Evolutionary conservation across 1,140 invertebrate genomes (phyloP).

Genomic region (Drosophila obscura): DNA sequence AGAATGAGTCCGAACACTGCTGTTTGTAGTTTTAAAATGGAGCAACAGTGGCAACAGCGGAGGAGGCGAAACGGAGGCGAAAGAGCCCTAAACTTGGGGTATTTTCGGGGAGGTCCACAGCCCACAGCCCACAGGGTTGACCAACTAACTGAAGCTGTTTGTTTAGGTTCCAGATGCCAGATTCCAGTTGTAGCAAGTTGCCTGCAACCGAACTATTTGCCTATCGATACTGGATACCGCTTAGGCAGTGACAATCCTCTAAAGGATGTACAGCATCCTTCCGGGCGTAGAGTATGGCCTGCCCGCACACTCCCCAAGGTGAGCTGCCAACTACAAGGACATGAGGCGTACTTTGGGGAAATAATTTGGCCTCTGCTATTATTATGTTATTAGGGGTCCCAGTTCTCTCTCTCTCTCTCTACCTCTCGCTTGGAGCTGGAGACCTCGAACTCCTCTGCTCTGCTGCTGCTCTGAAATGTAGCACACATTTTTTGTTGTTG

Average conservation of each 20-base stretch:
- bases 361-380: slow-evolving; percentile 45
- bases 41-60: not conserved
- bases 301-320: not conserved
- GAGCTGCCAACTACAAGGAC: slow-evolving; percentile 10
- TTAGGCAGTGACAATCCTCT: no score
- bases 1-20: slow-evolving; percentile 12
- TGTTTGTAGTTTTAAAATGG: slow-evolving; percentile 15
- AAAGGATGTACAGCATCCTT: not conserved
- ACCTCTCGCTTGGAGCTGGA: slow-evolving; percentile 1
- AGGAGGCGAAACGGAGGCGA: no score
- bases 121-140: not conserved
- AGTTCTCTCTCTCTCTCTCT: not conserved
- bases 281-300: not conserved
- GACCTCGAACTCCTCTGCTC: slow-evolving; percentile 30
- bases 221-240: no score
- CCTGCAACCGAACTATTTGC: no score
- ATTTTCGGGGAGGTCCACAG: no score
- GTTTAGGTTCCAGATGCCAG: no score
- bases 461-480: slow-evolving; percentile 30
- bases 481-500: slow-evolving; percentile 18
- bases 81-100: not conserved
- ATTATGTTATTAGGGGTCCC: slow-evolving; percentile 37
- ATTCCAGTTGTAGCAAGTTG: no score
- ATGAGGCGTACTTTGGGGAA: slow-evolving; percentile 37
- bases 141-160: no score